Conservation (phyloP, 2,113 vertebrate genomes). For the Parotia lawesii region DNA sequence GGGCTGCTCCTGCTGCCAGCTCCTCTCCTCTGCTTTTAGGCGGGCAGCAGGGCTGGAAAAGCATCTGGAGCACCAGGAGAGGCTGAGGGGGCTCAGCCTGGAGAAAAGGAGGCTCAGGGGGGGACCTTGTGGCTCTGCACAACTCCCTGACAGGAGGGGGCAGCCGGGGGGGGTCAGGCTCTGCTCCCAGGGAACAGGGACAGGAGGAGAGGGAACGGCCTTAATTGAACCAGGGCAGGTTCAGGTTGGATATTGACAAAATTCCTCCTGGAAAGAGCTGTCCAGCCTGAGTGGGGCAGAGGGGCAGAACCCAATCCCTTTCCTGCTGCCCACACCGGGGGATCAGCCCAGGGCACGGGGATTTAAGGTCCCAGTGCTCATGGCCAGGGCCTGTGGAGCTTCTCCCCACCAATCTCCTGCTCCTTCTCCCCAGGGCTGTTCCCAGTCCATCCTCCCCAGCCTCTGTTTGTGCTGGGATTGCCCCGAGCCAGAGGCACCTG, state of each 20-base stretch:
- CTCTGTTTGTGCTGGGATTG: not conserved
- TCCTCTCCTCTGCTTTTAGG: not conserved
- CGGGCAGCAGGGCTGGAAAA: not conserved
- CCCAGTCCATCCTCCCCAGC: not conserved
- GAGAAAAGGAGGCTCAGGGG: not conserved
- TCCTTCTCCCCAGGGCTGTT: not conserved
- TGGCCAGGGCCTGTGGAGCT: not conserved
- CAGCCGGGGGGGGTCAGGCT: not conserved
- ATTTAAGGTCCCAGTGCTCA: accelerated
- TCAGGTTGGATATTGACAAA: too few relatives aligned
- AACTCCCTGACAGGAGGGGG: not conserved
- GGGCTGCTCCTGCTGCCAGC: not conserved
- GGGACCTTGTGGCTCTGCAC: not conserved
- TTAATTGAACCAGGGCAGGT: accelerated
- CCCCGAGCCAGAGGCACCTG: not conserved
- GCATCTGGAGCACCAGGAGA: not conserved
- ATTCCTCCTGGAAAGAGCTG: not conserved
- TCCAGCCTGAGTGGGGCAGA: not conserved
- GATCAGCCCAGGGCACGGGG: not conserved
- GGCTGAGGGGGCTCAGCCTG: not conserved
- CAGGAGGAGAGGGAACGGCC: not conserved
- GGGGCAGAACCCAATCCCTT: not conserved
- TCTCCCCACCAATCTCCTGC: not conserved
- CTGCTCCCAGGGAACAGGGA: not conserved
- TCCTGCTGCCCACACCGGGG: not conserved